Conservation (phyloP, 2,113 vertebrate species). For the Neodontobutis hainanensis region DNA sequence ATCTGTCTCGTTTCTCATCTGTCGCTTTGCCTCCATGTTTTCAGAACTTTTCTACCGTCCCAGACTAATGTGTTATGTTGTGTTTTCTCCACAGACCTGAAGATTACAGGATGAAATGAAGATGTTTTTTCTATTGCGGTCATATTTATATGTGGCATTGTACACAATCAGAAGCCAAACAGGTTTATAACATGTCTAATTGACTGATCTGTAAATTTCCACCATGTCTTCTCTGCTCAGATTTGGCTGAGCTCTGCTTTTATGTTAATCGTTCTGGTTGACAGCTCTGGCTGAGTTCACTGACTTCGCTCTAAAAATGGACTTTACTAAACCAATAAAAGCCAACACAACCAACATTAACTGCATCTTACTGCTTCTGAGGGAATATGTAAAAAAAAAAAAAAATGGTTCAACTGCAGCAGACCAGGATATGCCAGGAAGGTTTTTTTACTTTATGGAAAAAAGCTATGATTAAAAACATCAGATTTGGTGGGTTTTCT, state of each 20-base stretch:
- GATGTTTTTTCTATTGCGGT: neutral
- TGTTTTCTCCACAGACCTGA: conserved; percentile 72
- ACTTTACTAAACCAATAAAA: conserved; percentile 6
- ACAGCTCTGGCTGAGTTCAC: neutral
- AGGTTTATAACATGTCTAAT: neutral
- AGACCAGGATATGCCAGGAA: conserved; percentile 23
- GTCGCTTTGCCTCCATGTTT: conserved; percentile 33
- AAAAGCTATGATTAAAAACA: conserved; percentile 30
- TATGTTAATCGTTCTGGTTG: neutral
- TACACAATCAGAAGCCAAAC: neutral
- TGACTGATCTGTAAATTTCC: neutral
- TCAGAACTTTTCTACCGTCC: conserved; percentile 9
- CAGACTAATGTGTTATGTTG: conserved; percentile 37
- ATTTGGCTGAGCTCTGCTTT: neutral
- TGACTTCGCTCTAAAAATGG: neutral
- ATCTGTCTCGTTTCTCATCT: conserved; percentile 35
- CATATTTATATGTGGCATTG: neutral
- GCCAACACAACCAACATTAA: conserved; percentile 9
- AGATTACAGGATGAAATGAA: conserved; percentile 80
- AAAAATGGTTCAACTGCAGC: neutral
- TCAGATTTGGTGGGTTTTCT: conserved; percentile 24
- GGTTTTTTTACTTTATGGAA: conserved; percentile 19
- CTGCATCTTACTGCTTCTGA: neutral
- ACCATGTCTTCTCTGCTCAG: conserved; percentile 5
- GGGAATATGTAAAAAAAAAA: conserved; percentile 1